These are phyloP conservation scores for Bujurquina vittata DNA, from an alignment of 2,113 vertebrate species.

Conservation along the genomic window DNA sequence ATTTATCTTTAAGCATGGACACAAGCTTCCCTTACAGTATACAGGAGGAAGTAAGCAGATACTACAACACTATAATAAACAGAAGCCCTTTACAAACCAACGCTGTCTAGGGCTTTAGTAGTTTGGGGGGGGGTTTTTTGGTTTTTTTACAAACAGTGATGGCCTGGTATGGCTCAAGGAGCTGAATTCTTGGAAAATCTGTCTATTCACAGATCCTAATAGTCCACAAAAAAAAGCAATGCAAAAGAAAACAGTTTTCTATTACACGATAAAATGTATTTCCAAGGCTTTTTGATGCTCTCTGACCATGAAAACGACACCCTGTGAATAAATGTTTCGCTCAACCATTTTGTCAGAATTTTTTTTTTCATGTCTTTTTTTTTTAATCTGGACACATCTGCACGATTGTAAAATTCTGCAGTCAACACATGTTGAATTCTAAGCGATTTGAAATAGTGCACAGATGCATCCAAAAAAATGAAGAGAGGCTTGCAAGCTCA, in stretches of 20 bases:
- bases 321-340: not conserved
- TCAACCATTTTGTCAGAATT: conserved; percentile 9
- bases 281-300: not conserved
- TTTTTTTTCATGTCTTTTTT: not conserved
- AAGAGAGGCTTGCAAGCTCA: not conserved
- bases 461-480: not conserved
- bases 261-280: not conserved
- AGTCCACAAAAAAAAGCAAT: not conserved
- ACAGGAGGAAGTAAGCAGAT: conserved; percentile 3
- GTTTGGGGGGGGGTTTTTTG: not conserved
- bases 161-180: not conserved
- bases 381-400: not conserved
- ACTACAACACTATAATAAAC: not conserved
- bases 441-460: not conserved
- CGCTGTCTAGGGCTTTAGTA: not conserved
- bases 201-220: not conserved
- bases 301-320: not conserved
- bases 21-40: not conserved
- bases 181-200: not conserved
- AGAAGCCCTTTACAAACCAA: not conserved
- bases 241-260: not conserved
- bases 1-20: conserved; percentile 6
- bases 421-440: not conserved
- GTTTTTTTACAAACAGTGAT: not conserved
- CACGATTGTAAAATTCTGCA: not conserved